Evolutionary conservation across 2,797 vertebrate species (phyloP), one percentile per base, ranked within the genome.

Genomic region (Chiroxiphia lanceolata): DNA sequence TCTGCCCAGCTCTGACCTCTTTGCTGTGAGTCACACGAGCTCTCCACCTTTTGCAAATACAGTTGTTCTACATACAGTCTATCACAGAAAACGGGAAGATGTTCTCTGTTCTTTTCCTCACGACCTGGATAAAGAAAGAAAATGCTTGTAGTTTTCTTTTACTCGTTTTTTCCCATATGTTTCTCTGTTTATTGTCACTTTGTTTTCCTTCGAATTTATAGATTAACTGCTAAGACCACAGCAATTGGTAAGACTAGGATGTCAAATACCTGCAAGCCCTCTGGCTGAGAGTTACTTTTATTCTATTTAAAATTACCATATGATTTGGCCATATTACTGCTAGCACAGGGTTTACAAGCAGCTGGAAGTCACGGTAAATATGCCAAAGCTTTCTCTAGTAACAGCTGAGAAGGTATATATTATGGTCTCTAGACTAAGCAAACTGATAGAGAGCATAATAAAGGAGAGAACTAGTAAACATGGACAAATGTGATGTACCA

Each of bases 1-100:
- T 64, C 89, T 68, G 64, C 87, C 81, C 72, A 90, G 69, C 74
- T 83, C 70, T 87, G 78, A 89, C 71, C 94, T 90, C 94, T 42
- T 59, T 13, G 29, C 80, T 70, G 13, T 82, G 82, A 94, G 44
- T 94, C 93, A 96, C 75, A 45, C 17, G 56, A 76, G 27, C 76
- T 76, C 94, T 78, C 92, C 92, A 85, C 93, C 95, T 95, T 97
- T 16, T 47, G 87, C 79, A 96, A 97, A 97, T 34, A 95, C n/a
- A 63, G 42, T 34, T 2, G 1, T 53, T 72, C 71, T 54, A 65
- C 34, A 51, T 6, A 53, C 13, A 75, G 2, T n/a, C 31, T 57
- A 27, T 8, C n/a, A 78, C 40, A 76, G 40, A 83, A 87, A 65
- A 60, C 3, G 19, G 26, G 15, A 80, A 31, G 14, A 42, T 45